Evolutionary conservation across 1,140 invertebrate genomes (phyloP), one percentile per base, ranked within the genome.

Genomic region (Cecropterus lyciades): DNA sequence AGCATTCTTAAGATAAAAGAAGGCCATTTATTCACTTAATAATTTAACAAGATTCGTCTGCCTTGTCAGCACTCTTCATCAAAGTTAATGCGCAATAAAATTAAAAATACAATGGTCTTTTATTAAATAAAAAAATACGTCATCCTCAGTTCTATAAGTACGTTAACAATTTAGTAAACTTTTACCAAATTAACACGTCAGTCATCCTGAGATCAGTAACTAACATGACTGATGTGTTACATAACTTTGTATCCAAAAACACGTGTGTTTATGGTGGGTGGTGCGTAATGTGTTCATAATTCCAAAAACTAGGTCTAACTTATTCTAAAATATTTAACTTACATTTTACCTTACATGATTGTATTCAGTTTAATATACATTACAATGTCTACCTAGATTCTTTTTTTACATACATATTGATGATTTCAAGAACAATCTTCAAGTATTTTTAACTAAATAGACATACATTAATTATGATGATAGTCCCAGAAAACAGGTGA

Each of bases 91-190:
- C 57, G 16, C 46, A 62, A 49, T 62, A 48, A 62, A 37, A 52
- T 33, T 52, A 52, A n/a, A 30, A 51, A 62, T 59, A 59, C 56
- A 59, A 59, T 49, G 57, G 57, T 73, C 68, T 86, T 88, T 89
- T 84, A 87, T 87, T 89, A 87, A 88, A 89, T 85, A 87, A 88
- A 89, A 89, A 88, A 91, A 89, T 88, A 91, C 84, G 87, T 84
- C 65, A 80, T 88, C 80, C 75, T 86, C 81, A 85, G 76, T 84
- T 89, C 82, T 88, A 87, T 91, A 91, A 91, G 89, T 89, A 91
- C 89, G 79, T 83, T 84, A 91, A 89, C 87, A 87, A 84, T 87
- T 87, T 87, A 87, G 85, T 86, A 89, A 87, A 86, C 75, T 83
- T 87, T 90, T 82, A 87, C 82, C 82, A 87, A 89, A 86, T 89